Evolutionary conservation across 2,797 vertebrate species (phyloP).

Genomic region (Diglossa cyanea): DNA sequence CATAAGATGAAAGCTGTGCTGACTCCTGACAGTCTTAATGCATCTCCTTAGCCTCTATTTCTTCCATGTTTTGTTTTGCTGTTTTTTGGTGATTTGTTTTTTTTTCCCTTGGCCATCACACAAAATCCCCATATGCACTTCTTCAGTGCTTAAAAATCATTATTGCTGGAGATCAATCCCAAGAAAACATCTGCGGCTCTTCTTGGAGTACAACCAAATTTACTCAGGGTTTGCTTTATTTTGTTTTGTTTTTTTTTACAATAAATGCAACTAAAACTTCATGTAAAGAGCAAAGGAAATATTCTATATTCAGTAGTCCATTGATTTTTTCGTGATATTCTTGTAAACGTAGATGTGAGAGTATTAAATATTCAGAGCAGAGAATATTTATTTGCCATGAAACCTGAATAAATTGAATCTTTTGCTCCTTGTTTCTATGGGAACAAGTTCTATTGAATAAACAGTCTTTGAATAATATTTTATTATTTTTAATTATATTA

Average conservation of each 20-base stretch:
- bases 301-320: background rate
- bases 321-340: background rate
- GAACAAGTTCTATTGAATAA: slow-evolving; percentile 58
- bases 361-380: slow-evolving; percentile 15
- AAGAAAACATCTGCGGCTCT: slow-evolving; percentile 31
- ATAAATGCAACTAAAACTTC: background rate
- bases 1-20: slow-evolving; percentile 17
- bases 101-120: background rate
- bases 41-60: slow-evolving; percentile 6
- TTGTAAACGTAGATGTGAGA: slow-evolving; percentile 6
- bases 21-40: background rate
- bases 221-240: background rate
- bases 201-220: background rate
- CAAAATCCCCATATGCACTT: slow-evolving; percentile 42
- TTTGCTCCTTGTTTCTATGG: slow-evolving; percentile 48
- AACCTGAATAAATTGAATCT: slow-evolving; percentile 33
- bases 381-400: slow-evolving; percentile 27
- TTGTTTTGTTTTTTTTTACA: background rate
- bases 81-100: background rate
- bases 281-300: background rate
- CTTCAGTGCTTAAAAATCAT: slow-evolving; percentile 49
- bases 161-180: slow-evolving; percentile 58
- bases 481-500: slow-evolving; percentile 59
- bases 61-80: background rate
- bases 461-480: slow-evolving; percentile 45